Evolutionary conservation across 1,140 invertebrate genomes (phyloP).

Genomic region (fruit fly (Drosophila melanogaster)): DNA sequence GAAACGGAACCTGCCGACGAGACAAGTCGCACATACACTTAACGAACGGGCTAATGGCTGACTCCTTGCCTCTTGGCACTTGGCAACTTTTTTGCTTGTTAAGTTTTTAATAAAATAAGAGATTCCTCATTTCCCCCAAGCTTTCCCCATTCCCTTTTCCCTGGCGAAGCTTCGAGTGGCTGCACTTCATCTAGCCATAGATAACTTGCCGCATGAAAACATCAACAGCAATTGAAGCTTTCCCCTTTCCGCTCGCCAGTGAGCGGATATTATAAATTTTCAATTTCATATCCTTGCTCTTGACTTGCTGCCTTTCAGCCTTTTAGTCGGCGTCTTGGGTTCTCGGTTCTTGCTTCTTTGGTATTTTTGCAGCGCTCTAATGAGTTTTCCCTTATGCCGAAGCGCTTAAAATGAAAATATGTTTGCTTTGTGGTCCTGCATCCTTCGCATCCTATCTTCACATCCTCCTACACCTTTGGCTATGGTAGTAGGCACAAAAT

Average conservation of each 20-base stretch:
- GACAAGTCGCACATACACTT: constrained; percentile 52
- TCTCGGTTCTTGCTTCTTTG: constrained; percentile 9
- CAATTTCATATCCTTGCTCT: constrained; percentile 63
- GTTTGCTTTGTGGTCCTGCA: constrained; percentile 62
- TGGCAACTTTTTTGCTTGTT: constrained; percentile 62
- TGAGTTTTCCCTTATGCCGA: constrained; percentile 70
- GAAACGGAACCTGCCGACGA: constrained; percentile 73
- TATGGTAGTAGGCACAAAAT: no score
- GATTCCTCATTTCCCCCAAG: constrained; percentile 36
- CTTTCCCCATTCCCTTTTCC: background rate
- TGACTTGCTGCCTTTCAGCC: constrained; percentile 24
- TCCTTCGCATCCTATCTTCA: constrained; percentile 24
- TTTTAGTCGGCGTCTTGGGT: constrained; percentile 41
- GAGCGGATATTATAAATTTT: constrained; percentile 80
- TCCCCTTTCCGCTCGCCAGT: background rate
- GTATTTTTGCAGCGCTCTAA: constrained; percentile 71
- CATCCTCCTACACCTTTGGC: background rate
- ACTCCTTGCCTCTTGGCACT: constrained; percentile 69
- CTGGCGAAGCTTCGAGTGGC: constrained; percentile 2
- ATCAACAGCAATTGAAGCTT: constrained; percentile 71
- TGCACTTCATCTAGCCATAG: constrained; percentile 56
- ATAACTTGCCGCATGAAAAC: constrained; percentile 70
- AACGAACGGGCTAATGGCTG: constrained; percentile 62
- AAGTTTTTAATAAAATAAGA: constrained; percentile 81
- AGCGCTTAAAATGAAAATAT: constrained; percentile 73